Evolutionary conservation across 1,140 invertebrate genomes (phyloP), one percentile per base, ranked within the genome.

Genomic region (Elymnias hypermnestra): DNA sequence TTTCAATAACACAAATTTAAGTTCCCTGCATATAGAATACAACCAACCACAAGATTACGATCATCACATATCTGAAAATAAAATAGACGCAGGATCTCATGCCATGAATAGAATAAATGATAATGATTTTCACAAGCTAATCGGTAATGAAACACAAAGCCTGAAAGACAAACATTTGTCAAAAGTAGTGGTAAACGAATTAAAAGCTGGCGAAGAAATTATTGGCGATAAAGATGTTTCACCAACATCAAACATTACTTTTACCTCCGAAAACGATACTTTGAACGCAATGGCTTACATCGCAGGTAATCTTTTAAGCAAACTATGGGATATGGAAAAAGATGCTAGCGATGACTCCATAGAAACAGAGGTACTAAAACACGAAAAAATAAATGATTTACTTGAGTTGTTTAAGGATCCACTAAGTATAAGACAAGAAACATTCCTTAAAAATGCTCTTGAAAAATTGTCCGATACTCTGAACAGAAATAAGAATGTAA

Each of bases 211-310:
- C 0, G 53, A 36, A 9, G 81, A 84, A 64, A 54, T 64, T 2
- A 74, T 84, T 33, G 81, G 81, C 5, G 68, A 75, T 44, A 56
- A 61, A 51, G 55, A 64, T 25, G 55, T 65, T 3, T 31, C 61
- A 25, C 57, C 74, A 3, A 63, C 69, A 13, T 82, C 81, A 33
- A 82, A 83, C 57, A 76, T 84, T 9, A 78, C 72, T 14, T 84
- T 84, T 41, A 77, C 75, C 3, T 65, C 71, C n/a, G 77, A 82
- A 65, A 84, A 84, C 44, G 81, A 84, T 36, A 82, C 81, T 2
- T 44, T 82, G 12, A 72, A 66, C 15, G 77, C 81, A 36, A 77
- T 84, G 71, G 70, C 77, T 2, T 82, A 65, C 26, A 82, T 84
- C 37, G 81, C 81, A 42, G 81, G 81, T 17, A 82, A 82, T 63